Conservation (phyloP, 2,888 invertebrate species). For the Harpalus rubripes region DNA sequence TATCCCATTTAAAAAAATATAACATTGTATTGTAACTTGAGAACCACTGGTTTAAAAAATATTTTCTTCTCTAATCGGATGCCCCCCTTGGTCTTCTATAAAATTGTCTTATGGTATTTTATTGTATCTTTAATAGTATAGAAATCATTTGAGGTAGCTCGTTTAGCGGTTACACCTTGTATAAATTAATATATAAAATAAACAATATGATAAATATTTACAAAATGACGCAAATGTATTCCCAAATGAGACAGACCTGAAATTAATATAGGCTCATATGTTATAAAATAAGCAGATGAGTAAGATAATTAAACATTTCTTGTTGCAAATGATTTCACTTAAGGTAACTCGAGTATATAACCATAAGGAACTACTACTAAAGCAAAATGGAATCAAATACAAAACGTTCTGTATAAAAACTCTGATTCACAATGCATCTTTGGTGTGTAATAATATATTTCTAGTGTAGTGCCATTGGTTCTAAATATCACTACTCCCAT, state of each 20-base stretch:
- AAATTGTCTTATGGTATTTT: too few relatives aligned
- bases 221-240: background rate
- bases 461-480: constrained; percentile 59
- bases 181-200: background rate
- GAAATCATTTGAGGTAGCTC: too few relatives aligned
- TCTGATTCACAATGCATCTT: constrained; percentile 65
- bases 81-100: too few relatives aligned
- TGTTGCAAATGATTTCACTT: constrained; percentile 59
- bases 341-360: constrained; percentile 61
- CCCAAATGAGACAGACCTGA: constrained; percentile 4
- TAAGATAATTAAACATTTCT: constrained; percentile 52
- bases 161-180: too few relatives aligned
- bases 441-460: constrained; percentile 59
- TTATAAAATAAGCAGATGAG: constrained; percentile 37
- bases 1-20: too few relatives aligned
- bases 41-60: too few relatives aligned
- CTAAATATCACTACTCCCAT: constrained; percentile 58
- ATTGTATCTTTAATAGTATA: too few relatives aligned
- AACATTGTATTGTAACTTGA: too few relatives aligned
- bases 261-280: constrained; percentile 23
- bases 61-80: too few relatives aligned
- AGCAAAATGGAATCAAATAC: constrained; percentile 63
- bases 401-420: constrained; percentile 55
- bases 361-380: constrained; percentile 60
- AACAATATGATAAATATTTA: background rate